These are phyloP conservation scores for Trachythela sp. DNA, from an alignment of 64 coral and sea anemone genomes.

Conservation along the genomic window DNA sequence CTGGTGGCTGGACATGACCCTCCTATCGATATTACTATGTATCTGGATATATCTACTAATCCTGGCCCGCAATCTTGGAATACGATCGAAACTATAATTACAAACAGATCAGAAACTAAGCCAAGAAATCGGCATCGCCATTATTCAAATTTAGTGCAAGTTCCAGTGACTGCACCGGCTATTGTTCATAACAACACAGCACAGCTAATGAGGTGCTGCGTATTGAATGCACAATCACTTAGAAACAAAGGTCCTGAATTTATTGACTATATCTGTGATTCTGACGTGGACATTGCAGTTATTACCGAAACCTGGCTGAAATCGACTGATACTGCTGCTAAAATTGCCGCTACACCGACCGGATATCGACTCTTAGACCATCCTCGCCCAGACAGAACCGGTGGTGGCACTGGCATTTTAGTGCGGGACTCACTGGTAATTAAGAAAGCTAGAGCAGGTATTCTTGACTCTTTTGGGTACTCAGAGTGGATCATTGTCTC, in stretches of 20 bases:
- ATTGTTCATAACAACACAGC: too few species aligned
- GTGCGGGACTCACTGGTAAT: constrained; percentile 22
- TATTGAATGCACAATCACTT: neutral
- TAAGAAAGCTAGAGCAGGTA: constrained; percentile 19
- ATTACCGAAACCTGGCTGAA: neutral
- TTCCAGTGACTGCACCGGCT: too few species aligned
- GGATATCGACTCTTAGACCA: constrained; percentile 43
- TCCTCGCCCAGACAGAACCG: constrained; percentile 54
- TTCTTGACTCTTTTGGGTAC: constrained; percentile 39
- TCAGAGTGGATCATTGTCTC: constrained; percentile 35
- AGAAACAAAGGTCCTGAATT: neutral
- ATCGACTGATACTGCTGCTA: constrained; percentile 33
- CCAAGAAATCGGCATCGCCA: too few species aligned
- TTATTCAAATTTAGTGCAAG: too few species aligned
- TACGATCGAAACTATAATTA: neutral
- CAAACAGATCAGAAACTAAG: too few species aligned
- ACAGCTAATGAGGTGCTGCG: too few species aligned
- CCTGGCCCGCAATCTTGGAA: constrained; percentile 32
- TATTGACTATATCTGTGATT: neutral
- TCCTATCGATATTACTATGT: constrained; percentile 50
- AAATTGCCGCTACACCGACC: constrained; percentile 39
- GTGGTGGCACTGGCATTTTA: constrained; percentile 49
- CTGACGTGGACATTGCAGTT: neutral
- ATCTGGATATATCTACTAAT: constrained; percentile 26
- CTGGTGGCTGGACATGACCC: constrained; percentile 51